phyloP scores from a whole-genome alignment of 2,113 vertebrate genomes.

The Rhabdornis inornatus region DNA sequence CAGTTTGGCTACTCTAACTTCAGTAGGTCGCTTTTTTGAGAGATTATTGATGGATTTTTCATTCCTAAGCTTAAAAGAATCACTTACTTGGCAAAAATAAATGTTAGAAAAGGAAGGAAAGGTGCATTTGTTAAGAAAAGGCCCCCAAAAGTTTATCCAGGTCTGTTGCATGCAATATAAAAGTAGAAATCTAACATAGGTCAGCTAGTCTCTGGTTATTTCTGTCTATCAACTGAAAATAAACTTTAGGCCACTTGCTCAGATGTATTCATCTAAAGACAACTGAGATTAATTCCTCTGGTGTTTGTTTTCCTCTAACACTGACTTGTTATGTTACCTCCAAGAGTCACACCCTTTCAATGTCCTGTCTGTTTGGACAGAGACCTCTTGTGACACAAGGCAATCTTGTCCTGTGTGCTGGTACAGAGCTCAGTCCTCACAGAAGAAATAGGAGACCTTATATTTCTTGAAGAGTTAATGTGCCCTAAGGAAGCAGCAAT shows the following conservation, averaged over 20 bases:
- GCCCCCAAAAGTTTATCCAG: accelerated
- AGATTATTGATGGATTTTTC: neutral
- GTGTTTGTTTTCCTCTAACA: neutral
- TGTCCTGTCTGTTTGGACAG: neutral
- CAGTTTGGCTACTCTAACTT: neutral
- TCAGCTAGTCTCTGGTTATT: neutral
- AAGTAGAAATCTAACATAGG: neutral
- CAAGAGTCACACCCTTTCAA: neutral
- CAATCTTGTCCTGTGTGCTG: neutral
- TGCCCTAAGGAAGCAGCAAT: neutral
- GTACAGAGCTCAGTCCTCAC: neutral
- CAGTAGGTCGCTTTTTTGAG: neutral
- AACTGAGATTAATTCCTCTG: neutral
- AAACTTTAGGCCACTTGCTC: neutral
- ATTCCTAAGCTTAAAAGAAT: neutral
- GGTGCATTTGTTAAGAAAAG: neutral
- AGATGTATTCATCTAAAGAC: neutral
- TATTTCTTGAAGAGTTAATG: neutral
- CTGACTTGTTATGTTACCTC: neutral
- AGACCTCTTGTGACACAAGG: neutral
- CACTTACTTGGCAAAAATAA: neutral
- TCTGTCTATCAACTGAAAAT: neutral
- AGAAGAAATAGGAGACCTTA: neutral
- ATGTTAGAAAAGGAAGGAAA: neutral
- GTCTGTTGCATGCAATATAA: neutral